Base-by-base conservation (phyloP, 2,888 invertebrate species). In the Ochropacha duplaris region DNA sequence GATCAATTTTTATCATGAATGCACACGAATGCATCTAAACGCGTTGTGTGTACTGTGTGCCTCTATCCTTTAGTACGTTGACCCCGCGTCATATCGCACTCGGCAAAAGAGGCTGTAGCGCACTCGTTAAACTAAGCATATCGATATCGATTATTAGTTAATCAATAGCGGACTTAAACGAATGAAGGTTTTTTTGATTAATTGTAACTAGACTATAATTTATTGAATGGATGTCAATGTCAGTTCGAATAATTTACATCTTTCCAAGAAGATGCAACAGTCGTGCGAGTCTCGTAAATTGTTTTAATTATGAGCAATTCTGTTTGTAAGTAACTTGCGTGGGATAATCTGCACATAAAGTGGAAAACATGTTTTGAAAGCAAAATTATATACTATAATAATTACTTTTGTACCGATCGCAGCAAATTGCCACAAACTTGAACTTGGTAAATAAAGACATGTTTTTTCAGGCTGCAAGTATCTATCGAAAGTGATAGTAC, bases 71-170 rank as follows among this genome's bases (percentile, higher is more conserved):
- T 73, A 72, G 87, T 72, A 64, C 84, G 64, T 79, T 79, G 87
- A 83, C 82, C 90, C 74, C 73, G 61, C 69, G 74, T 80, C 88
- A 87, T 90, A 90, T 90, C 87, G 89, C 90, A 89, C 87, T 71
- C 67, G 71, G 73, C 57, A 54, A 60, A 66, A 51, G 50, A 55
- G 49, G 72, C 62, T 74, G 75, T 56, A 60, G 61, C 57, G 56
- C 56, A 65, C 66, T 73, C 73, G 75, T 72, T 72, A 72, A 72
- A 68, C 65, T 66, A 62, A 62, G 70, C 68, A 66, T 71, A 74
- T 78, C 79, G 77, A 76, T 76, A 76, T 57, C 65, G 65, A 50
- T 57, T 59, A 63, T 65, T 69, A 65, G 65, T 68, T 59, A 66
- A 63, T 50, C 68, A 62, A 61, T 68, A 66, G 3, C 34, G 14